Evolutionary conservation across 2,888 invertebrate genomes (phyloP), one percentile per base, ranked within the genome.

Genomic region (Diarsia rubi): DNA sequence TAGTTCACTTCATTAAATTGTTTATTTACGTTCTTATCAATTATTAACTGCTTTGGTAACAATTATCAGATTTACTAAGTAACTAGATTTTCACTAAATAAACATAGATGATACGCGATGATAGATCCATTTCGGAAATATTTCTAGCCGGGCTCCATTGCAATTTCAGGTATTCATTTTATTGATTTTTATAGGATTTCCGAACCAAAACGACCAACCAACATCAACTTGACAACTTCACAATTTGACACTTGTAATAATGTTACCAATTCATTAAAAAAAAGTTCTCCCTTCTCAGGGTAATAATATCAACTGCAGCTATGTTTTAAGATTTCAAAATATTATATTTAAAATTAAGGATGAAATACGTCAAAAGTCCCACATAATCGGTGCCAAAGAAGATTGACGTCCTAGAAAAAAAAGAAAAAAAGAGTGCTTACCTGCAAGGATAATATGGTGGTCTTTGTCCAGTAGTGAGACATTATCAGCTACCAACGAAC

Each of bases 21-120:
- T 47, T 54, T 77, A 31, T 47, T 77, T 77, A 75, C 45, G 12
- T 57, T 65, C 24, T 8, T 49, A 63, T 12, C 52, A 31, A 9
- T 31, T 9, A 9, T 31, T 9, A 27, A 14, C 37, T 37, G 16
- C 37, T 52, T 49, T 31, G 2, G 6, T 27, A 16, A 5, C 21
- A 37, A 6, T 37, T n/a, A 16, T 8, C 16, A 76, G 16, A 27
- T 27, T 16, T 27, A 49, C 0, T 27, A 16, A 8, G 0, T 42
- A 8, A 16, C 42, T 49, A 16, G 16, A 70, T 27, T 42, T 27
- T 21, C 8, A 42, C 16, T 21, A 3, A 24, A 21, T 47, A 16
- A 47, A 37, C 24, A 47, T 37, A 4, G 24, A 2, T 70, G 4
- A 49, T 8, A 69, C 24, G 37, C 12, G 37, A 8, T 49, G 12